Evolutionary conservation across 1,140 invertebrate genomes (phyloP), one percentile per base, ranked within the genome.

Genomic region (Brachystomella parvula): DNA sequence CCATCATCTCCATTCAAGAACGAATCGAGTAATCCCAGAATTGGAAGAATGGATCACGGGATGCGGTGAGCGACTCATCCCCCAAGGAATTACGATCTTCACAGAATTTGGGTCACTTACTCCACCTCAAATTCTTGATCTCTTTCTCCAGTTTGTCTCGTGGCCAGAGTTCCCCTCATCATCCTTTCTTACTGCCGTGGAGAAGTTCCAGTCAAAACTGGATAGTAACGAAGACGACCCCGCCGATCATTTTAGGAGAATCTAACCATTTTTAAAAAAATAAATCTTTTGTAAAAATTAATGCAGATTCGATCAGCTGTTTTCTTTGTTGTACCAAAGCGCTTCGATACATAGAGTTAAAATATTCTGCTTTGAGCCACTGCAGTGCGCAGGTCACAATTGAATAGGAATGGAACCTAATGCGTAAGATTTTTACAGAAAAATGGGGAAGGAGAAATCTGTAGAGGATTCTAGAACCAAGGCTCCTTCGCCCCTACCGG

Each of bases 41-140:
- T 71, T 85, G 57, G 84, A 85, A 69, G 80, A 82, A 65, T 85
- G 82, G 83, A 81, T 84, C 47, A 83, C 83, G 0, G 82, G 81
- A 19, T 85, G 83, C 72, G 84, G 84, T 0, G 78, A 83, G 1
- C 6, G 47, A 56, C 75, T 85, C 0, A 84, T 85, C 26, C 79
- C 82, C 0, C 80, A 82, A 15, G 82, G 82, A 39, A 82, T 84
- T 66, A 84, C 82, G 19, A 84, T 85, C 39, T 85, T 82, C 68
- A 85, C 83, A 0, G 78, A 83, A 71, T 85, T 85, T 74, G 82
- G 83, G 1, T 82, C 84, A 70, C 74, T 85, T 0, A 78, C 75
- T 53, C 78, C 83, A 19, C 74, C 76, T 63, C 79, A 85, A 67
- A 81, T 83, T 71, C 68, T 85, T 9, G 81, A 82, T 21, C 71